Evolutionary conservation across 2,113 vertebrate species (phyloP).

Genomic region (Archilochus colubris): DNA sequence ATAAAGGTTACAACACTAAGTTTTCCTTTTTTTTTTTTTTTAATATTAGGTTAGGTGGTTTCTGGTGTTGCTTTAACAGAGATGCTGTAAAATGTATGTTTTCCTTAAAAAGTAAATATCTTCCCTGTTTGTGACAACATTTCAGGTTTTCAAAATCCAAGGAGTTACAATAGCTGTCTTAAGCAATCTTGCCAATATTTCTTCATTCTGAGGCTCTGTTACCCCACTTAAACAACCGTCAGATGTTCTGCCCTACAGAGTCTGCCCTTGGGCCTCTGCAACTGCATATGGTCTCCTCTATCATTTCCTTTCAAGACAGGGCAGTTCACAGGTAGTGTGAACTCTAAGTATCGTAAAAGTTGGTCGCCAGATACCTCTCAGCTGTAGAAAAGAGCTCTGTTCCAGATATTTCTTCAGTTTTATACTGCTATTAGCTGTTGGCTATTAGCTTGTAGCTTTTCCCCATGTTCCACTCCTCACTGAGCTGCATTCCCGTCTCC

Average conservation of each 20-base stretch:
- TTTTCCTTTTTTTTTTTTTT: neutral
- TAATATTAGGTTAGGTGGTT: neutral
- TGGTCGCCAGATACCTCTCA: neutral
- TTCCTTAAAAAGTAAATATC: neutral
- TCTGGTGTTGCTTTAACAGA: constrained; percentile 6
- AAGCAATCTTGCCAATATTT: constrained; percentile 7
- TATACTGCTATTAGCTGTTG: neutral
- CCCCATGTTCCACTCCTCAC: neutral
- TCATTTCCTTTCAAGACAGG: neutral
- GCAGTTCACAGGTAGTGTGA: neutral
- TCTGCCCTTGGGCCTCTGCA: neutral
- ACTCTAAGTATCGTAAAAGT: neutral
- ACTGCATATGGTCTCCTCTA: accelerated
- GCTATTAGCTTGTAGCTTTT: neutral
- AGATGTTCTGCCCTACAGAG: neutral
- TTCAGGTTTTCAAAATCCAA: constrained; percentile 25
- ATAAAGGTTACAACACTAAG: neutral
- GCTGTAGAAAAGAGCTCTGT: neutral
- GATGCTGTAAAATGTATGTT: neutral
- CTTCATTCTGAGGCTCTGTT: constrained; percentile 8
- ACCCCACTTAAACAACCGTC: neutral
- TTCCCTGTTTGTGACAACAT: neutral
- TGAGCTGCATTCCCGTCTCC: neutral
- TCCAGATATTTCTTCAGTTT: neutral
- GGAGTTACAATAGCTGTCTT: neutral